A percentile compares a stretch with the other conserved stretches of the same genome.
Conservation (phyloP, 2,113 vertebrate species). For the Orycteropus afer region DNA sequence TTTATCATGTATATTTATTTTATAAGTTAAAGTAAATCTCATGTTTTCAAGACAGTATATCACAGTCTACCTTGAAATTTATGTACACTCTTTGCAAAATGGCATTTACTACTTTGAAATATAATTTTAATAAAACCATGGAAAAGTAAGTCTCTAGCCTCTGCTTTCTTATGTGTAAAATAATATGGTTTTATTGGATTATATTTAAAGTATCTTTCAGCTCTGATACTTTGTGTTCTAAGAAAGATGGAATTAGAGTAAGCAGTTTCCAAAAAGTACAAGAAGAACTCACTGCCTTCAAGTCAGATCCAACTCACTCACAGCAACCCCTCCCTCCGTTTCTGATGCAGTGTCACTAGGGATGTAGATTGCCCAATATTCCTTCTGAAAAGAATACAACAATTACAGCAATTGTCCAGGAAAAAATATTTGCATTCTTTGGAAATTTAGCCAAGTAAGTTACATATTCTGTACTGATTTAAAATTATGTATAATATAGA, state of each 20-base stretch:
- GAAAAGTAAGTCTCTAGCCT: background rate
- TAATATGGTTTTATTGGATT: background rate
- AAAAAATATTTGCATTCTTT: background rate
- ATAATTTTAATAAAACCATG: background rate
- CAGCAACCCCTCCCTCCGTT: too few species aligned
- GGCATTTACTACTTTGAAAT: background rate
- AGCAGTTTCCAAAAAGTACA: background rate
- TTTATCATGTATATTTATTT: background rate
- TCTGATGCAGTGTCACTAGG: too few species aligned
- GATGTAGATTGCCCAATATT: too few species aligned
- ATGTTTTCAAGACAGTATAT: background rate
- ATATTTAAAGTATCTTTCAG: background rate
- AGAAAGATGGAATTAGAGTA: background rate
- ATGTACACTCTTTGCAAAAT: background rate
- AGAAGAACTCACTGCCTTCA: too few species aligned
- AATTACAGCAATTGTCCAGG: background rate
- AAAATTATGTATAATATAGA: background rate
- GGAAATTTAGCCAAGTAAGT: background rate
- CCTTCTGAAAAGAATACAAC: too few species aligned
- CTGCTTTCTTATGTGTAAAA: background rate
- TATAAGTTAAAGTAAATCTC: background rate
- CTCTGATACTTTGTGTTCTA: background rate
- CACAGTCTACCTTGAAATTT: background rate
- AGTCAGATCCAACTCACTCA: too few species aligned
- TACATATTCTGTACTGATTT: background rate